Evolutionary conservation across 2,888 invertebrate species (phyloP).

Genomic region (Onthophagus sagittarius): DNA sequence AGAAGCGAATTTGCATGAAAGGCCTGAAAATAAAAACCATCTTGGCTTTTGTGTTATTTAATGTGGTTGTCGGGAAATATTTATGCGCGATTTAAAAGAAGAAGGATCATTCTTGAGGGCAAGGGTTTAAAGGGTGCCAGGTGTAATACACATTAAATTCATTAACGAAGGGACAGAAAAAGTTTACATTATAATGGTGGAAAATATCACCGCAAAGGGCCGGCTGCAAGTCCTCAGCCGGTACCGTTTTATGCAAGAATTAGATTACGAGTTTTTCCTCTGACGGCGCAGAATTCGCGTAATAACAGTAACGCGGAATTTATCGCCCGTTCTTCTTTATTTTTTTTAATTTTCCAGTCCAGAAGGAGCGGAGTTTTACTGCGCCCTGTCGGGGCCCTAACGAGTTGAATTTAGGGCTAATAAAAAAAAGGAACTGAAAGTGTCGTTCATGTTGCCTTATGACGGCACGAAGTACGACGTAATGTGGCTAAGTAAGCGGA

Average conservation of each 20-base stretch:
- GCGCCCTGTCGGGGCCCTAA: neutral
- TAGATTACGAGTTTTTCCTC: neutral
- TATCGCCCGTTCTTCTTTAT: conserved; percentile 4
- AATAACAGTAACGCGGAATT: conserved; percentile 8
- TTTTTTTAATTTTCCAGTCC: conserved; percentile 9
- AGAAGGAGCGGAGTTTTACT: neutral
- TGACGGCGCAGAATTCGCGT: conserved; percentile 1
- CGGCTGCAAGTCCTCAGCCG: conserved; percentile 3
- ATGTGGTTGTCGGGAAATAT: neutral
- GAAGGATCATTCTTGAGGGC: neutral
- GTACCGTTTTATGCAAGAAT: neutral
- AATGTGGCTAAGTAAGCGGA: conserved; percentile 24
- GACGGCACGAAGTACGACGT: conserved; percentile 23
- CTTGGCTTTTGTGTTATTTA: neutral
- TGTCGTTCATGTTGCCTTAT: conserved; percentile 19
- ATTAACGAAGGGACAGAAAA: neutral
- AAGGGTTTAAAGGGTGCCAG: neutral
- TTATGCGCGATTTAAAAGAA: neutral
- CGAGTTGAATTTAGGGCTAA: conserved; percentile 17
- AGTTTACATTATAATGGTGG: neutral
- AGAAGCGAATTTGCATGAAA: neutral
- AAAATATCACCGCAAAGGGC: neutral
- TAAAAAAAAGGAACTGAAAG: conserved; percentile 21
- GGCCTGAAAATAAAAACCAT: neutral
- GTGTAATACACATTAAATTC: neutral